These are phyloP conservation scores for Micromys minutus DNA, from an alignment of 2,113 vertebrate species.

Conservation along the genomic window DNA sequence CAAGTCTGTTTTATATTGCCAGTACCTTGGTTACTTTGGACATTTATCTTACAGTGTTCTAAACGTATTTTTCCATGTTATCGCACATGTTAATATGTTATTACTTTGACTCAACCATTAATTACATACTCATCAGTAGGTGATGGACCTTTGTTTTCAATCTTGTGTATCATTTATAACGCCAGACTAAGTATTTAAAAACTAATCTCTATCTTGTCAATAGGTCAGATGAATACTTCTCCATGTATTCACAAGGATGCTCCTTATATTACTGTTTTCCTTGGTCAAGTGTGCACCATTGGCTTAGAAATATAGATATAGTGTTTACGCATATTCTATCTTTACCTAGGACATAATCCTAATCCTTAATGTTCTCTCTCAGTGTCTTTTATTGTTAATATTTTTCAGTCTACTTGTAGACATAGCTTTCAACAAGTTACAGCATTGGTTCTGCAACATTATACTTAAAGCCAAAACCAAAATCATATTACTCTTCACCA, in stretches of 20 bases:
- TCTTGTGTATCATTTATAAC: neutral
- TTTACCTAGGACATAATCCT: accelerated
- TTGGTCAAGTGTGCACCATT: neutral
- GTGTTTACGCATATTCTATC: neutral
- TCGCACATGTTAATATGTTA: neutral
- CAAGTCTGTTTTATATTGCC: neutral
- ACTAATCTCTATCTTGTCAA: neutral
- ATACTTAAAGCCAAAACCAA: neutral
- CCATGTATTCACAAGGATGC: neutral
- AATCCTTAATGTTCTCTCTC: neutral
- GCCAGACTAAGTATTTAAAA: neutral
- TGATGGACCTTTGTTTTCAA: neutral
- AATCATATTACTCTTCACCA: neutral
- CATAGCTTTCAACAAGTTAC: neutral
- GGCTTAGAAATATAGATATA: neutral
- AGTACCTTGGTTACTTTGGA: neutral
- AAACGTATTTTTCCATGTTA: neutral
- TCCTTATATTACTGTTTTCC: neutral
- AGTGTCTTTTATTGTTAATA: neutral
- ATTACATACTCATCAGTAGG: neutral
- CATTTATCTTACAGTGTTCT: neutral
- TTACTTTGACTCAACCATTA: neutral
- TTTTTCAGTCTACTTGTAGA: neutral
- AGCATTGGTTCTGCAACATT: neutral
- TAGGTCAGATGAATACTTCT: too few relatives aligned